Evolutionary conservation across 2,888 invertebrate genomes (phyloP).

Genomic region (Apodemia duryi): DNA sequence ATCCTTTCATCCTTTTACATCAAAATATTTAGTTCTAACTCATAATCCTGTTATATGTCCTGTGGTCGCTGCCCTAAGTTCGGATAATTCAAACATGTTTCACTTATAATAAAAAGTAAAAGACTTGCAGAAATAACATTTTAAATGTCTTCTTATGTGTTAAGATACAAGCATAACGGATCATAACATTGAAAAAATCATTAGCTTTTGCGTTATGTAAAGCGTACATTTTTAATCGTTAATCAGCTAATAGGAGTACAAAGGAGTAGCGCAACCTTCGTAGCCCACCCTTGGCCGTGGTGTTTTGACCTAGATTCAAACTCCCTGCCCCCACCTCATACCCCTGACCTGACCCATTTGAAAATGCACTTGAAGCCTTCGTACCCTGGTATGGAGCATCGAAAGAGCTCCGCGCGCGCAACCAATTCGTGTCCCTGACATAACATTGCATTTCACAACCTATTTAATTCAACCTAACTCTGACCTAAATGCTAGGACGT

Average conservation of each 20-base stretch:
- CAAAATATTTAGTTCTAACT: no score
- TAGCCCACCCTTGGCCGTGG: constrained; percentile 75
- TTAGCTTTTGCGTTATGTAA: neutral
- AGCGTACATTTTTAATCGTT: neutral
- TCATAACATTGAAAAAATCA: neutral
- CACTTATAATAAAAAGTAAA: no score
- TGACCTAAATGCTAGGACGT: constrained; percentile 24
- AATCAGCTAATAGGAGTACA: constrained; percentile 39
- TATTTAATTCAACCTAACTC: constrained; percentile 29
- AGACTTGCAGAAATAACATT: no score
- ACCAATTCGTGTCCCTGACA: constrained; percentile 41
- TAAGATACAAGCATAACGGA: no score
- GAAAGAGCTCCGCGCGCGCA: constrained; percentile 40
- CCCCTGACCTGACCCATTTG: constrained; percentile 71
- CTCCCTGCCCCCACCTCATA: constrained; percentile 40
- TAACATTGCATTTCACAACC: constrained; percentile 31
- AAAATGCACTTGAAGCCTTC: constrained; percentile 63
- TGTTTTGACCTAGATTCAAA: constrained; percentile 63
- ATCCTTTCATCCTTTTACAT: no score
- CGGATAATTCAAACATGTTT: no score
- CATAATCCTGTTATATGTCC: no score
- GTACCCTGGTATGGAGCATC: constrained; percentile 40
- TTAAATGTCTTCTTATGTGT: no score
- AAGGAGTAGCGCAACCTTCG: constrained; percentile 66
- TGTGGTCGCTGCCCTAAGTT: no score